Conservation (phyloP, 2,113 vertebrate species). For the Oryzias javanicus region DNA sequence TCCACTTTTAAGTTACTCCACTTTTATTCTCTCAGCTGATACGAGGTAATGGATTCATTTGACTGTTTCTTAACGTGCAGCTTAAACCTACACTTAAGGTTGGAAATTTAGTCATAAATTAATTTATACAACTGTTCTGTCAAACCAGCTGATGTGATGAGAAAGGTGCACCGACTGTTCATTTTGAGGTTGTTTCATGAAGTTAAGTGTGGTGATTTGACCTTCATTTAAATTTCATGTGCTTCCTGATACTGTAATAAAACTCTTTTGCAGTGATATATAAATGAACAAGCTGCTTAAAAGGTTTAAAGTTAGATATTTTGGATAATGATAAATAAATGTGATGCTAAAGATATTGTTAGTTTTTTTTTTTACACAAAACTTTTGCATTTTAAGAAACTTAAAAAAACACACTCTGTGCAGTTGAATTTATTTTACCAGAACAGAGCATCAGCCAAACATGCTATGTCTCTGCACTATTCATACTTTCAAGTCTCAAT, state of each 20-base stretch:
- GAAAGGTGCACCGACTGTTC: not conserved
- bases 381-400: too few relatives aligned
- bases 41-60: constrained; percentile 8
- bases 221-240: not conserved
- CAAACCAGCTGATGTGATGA: too few relatives aligned
- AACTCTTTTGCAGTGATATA: too few relatives aligned
- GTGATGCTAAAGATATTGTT: too few relatives aligned
- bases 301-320: too few relatives aligned
- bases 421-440: too few relatives aligned
- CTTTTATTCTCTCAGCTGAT: not conserved
- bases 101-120: not conserved
- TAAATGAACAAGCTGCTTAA: not conserved
- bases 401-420: too few relatives aligned
- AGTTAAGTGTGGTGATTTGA: not conserved
- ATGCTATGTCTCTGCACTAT: too few relatives aligned
- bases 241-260: not conserved
- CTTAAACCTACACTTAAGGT: constrained; percentile 4
- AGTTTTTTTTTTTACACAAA: too few relatives aligned
- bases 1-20: not conserved
- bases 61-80: constrained; percentile 23
- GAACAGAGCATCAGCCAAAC: too few relatives aligned
- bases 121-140: not conserved
- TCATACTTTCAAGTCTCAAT: too few relatives aligned
- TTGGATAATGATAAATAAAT: too few relatives aligned
- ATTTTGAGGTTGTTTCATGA: not conserved